Evolutionary conservation across 2,888 invertebrate species (phyloP).

Genomic region (Leptopilina myrica): DNA sequence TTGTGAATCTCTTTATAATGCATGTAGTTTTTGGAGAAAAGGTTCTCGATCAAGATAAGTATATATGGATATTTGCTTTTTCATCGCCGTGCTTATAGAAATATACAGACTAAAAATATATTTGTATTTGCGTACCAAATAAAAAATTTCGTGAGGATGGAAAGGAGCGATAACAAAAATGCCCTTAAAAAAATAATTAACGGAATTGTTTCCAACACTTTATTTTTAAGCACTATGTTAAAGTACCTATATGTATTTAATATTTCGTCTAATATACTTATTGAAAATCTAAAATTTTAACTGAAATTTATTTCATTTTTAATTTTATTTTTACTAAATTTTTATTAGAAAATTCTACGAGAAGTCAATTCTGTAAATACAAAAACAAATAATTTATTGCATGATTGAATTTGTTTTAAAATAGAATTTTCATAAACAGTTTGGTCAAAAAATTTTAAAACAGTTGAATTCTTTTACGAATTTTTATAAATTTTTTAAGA

Average conservation of each 20-base stretch:
- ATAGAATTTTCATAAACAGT: too few relatives aligned
- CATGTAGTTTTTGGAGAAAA: conserved; percentile 22
- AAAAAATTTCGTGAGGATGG: conserved; percentile 5
- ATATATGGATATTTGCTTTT: conserved; percentile 32
- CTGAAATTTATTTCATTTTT: too few relatives aligned
- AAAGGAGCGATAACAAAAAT: conserved; percentile 8
- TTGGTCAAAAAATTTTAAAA: too few relatives aligned
- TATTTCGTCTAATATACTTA: too few relatives aligned
- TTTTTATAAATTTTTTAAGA: too few relatives aligned
- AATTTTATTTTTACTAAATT: too few relatives aligned
- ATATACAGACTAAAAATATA: conserved; percentile 24
- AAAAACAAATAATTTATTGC: too few relatives aligned
- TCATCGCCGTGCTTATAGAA: conserved; percentile 2
- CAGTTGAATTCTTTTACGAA: too few relatives aligned
- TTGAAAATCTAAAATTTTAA: too few relatives aligned
- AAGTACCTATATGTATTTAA: not conserved
- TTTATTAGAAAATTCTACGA: too few relatives aligned
- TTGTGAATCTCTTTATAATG: conserved; percentile 30
- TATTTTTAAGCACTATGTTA: not conserved
- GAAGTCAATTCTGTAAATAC: too few relatives aligned
- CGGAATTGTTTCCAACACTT: not conserved
- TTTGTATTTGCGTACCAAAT: conserved; percentile 11
- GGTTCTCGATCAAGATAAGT: conserved; percentile 33
- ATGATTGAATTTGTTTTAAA: too few relatives aligned
- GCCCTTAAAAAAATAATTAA: conserved; percentile 1